Evolutionary conservation across 2,888 invertebrate species (phyloP).

Genomic region (Hoplodrina blanda): DNA sequence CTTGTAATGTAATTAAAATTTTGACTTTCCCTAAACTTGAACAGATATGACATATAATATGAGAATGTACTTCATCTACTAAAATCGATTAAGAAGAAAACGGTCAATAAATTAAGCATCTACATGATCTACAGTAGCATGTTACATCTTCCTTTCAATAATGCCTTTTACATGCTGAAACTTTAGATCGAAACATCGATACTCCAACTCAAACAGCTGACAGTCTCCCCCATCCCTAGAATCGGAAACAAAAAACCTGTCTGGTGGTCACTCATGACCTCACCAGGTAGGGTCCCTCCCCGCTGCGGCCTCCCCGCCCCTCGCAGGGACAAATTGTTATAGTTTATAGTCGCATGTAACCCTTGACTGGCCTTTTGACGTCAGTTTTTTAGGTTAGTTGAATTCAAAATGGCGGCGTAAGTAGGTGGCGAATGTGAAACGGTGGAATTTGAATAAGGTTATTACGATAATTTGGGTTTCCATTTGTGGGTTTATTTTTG

Average conservation of each 20-base stretch:
- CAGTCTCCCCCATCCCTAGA: constrained; percentile 67
- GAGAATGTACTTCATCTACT: too few species aligned
- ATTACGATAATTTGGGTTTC: constrained; percentile 21
- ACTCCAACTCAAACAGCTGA: constrained; percentile 70
- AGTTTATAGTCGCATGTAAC: constrained; percentile 64
- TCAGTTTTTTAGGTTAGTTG: constrained; percentile 28
- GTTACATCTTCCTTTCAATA: neutral
- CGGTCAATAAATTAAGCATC: constrained; percentile 13
- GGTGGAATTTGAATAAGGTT: constrained; percentile 23
- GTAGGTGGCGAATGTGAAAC: constrained; percentile 14
- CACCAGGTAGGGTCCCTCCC: constrained; percentile 75
- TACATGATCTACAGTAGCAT: constrained; percentile 1
- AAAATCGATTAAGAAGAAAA: neutral
- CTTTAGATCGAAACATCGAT: constrained; percentile 51
- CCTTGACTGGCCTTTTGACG: constrained; percentile 52
- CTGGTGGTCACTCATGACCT: constrained; percentile 81
- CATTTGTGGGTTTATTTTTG: neutral
- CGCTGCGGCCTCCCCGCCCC: constrained; percentile 28
- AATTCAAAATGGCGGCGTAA: constrained; percentile 20
- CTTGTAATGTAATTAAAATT: too few species aligned
- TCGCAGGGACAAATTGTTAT: constrained; percentile 70
- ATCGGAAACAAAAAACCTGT: constrained; percentile 81
- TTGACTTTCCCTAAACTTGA: too few species aligned
- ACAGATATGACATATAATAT: too few species aligned
- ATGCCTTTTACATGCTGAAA: too few species aligned